Conservation (phyloP, 2,888 invertebrate genomes). For the Buathra laborator region DNA sequence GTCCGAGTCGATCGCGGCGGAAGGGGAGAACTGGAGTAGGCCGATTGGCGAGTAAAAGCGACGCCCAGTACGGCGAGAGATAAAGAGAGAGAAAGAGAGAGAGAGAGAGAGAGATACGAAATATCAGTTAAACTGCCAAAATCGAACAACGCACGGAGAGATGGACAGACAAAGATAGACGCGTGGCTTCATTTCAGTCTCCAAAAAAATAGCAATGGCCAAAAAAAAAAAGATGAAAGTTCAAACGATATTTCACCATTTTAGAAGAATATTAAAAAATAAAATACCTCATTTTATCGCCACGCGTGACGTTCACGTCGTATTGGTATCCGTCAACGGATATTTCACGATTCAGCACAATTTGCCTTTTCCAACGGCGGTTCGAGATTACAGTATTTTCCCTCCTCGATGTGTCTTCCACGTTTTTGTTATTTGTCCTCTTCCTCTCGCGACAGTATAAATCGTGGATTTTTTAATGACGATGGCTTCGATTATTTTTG, state of each 20-base stretch:
- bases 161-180: slow-evolving; percentile 25
- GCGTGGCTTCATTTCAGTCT: slow-evolving; percentile 20
- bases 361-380: background rate
- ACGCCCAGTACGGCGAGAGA: slow-evolving; percentile 4
- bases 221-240: background rate
- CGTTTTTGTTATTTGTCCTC: background rate
- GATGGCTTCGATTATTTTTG: background rate
- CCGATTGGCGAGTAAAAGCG: slow-evolving; percentile 27
- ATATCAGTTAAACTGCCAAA: slow-evolving; percentile 39
- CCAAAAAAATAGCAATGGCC: background rate
- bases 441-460: background rate
- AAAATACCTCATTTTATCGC: slow-evolving; percentile 61
- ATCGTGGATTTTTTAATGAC: background rate
- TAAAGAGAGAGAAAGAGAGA: background rate
- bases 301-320: slow-evolving; percentile 48
- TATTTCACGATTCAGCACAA: slow-evolving; percentile 33
- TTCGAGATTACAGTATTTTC: background rate
- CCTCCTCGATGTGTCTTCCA: background rate
- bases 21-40: background rate
- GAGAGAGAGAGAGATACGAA: no score
- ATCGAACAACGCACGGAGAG: slow-evolving; percentile 32
- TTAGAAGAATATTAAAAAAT: background rate
- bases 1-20: background rate
- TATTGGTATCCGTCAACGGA: slow-evolving; percentile 39
- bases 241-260: no score